These are phyloP conservation scores for Neocrepidodera transversa DNA, from an alignment of 2,888 invertebrate genomes.

Conservation along the genomic window DNA sequence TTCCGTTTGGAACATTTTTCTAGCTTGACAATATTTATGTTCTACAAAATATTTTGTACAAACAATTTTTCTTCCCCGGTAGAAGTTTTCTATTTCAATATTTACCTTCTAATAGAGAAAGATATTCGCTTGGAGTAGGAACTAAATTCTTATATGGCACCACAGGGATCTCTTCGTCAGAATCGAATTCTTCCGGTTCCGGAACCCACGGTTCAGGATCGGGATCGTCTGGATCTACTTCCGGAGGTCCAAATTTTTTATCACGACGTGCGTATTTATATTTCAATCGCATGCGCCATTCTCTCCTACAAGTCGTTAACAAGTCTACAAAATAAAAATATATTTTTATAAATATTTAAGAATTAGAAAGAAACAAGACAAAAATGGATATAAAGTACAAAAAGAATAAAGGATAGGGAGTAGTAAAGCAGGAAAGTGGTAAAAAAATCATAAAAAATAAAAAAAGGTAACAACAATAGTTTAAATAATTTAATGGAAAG, in stretches of 20 bases:
- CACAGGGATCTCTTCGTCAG: constrained; percentile 49
- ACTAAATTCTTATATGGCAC: constrained; percentile 54
- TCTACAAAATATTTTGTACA: constrained; percentile 15
- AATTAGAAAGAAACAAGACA: too few species aligned
- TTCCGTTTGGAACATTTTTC: not conserved
- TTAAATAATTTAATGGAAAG: too few species aligned
- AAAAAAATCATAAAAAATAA: too few species aligned
- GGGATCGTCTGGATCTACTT: constrained; percentile 25
- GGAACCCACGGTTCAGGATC: constrained; percentile 34
- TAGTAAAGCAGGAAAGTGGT: too few species aligned
- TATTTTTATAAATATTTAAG: too few species aligned
- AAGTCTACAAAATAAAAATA: constrained; percentile 46
- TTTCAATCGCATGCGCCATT: constrained; percentile 52
- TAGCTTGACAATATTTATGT: constrained; percentile 1
- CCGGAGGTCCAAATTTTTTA: constrained; percentile 31
- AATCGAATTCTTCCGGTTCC: constrained; percentile 29
- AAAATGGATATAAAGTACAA: too few species aligned
- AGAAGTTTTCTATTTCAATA: not conserved
- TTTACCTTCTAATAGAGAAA: constrained; percentile 41
- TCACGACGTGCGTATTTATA: constrained; percentile 54
- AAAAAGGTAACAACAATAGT: too few species aligned
- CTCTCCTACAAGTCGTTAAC: constrained; percentile 43
- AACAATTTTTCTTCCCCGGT: not conserved
- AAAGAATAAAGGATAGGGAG: too few species aligned
- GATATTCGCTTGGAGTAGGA: constrained; percentile 50